Percentiles rank a stretch among this genome's conserved stretches.
phyloP scores from a whole-genome alignment of 2,113 vertebrate genomes.

The Sclerurus mexicanus region DNA sequence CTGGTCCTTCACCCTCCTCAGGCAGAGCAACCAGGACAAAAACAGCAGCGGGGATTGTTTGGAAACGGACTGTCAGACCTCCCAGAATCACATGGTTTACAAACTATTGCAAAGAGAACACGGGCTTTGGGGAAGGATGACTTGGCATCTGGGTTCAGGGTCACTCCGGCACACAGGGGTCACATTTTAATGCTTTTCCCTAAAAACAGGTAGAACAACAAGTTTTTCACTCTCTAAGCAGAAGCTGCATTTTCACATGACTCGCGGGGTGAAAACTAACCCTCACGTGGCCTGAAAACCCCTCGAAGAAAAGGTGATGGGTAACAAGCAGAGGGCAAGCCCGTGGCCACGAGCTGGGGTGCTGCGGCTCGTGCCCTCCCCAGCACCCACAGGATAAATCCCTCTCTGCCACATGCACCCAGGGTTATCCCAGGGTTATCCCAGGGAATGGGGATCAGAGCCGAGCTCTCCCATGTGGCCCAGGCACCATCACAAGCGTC shows the following conservation, averaged over 20 bases:
- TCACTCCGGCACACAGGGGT: background rate
- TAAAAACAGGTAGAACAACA: background rate
- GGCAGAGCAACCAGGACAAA: no score
- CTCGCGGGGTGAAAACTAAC: background rate
- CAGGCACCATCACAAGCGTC: background rate
- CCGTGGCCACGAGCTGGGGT: background rate
- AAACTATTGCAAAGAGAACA: background rate
- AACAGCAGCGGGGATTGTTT: fast-evolving
- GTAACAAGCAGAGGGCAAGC: background rate
- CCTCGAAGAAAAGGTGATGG: background rate
- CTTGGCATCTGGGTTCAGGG: background rate
- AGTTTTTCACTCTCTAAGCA: background rate
- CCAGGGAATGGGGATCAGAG: background rate
- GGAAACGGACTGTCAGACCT: fast-evolving
- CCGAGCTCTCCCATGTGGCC: background rate
- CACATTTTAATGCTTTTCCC: background rate
- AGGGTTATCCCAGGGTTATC: background rate
- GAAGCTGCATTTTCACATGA: fast-evolving
- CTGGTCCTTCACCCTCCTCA: background rate
- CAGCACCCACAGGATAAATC: background rate
- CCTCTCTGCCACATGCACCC: background rate
- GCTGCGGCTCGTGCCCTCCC: background rate
- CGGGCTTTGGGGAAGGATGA: background rate
- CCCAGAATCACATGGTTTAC: background rate
- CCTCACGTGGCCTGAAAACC: background rate